Percentiles rank a stretch among this genome's conserved stretches.
These are phyloP conservation scores for Bellardia bayeri DNA, from an alignment of 2,888 invertebrate genomes.

Conservation along the genomic window DNA sequence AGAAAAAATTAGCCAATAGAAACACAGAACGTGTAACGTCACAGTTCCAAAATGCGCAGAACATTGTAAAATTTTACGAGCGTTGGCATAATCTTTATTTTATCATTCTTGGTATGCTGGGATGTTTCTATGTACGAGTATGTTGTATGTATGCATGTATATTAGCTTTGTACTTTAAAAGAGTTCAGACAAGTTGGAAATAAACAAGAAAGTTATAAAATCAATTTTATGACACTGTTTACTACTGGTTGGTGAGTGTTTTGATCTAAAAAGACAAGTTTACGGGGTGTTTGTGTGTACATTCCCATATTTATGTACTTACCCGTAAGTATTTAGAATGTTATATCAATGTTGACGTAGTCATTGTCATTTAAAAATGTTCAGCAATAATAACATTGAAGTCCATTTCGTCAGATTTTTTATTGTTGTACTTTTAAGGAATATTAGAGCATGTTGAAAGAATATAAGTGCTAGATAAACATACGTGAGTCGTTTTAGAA, in stretches of 20 bases:
- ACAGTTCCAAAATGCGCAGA: too few relatives aligned
- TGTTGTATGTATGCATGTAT: background rate
- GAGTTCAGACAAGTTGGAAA: conserved; percentile 2
- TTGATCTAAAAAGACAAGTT: conserved; percentile 28
- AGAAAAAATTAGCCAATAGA: too few relatives aligned
- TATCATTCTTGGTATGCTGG: too few relatives aligned
- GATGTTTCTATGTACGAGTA: too few relatives aligned
- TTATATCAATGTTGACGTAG: conserved; percentile 34
- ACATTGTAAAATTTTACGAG: too few relatives aligned
- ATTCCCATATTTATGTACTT: background rate
- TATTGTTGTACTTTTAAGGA: conserved; percentile 31
- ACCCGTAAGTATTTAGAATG: conserved; percentile 1
- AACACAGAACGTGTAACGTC: too few relatives aligned
- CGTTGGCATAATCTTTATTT: too few relatives aligned
- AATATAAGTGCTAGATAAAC: conserved; percentile 1
- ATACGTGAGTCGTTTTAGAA: conserved; percentile 24
- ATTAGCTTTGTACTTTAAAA: conserved; percentile 4
- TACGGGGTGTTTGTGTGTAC: background rate
- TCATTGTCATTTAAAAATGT: conserved; percentile 30
- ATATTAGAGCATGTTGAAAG: conserved; percentile 10
- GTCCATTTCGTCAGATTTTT: conserved; percentile 35
- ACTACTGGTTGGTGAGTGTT: conserved; percentile 6
- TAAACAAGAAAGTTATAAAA: conserved; percentile 34
- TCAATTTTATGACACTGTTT: conserved; percentile 51
- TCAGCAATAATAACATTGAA: conserved; percentile 40